Percentiles rank a stretch among this genome's conserved stretches.
phyloP scores from a whole-genome alignment of 1,140 invertebrate genomes.

The Drosophila serrata region DNA sequence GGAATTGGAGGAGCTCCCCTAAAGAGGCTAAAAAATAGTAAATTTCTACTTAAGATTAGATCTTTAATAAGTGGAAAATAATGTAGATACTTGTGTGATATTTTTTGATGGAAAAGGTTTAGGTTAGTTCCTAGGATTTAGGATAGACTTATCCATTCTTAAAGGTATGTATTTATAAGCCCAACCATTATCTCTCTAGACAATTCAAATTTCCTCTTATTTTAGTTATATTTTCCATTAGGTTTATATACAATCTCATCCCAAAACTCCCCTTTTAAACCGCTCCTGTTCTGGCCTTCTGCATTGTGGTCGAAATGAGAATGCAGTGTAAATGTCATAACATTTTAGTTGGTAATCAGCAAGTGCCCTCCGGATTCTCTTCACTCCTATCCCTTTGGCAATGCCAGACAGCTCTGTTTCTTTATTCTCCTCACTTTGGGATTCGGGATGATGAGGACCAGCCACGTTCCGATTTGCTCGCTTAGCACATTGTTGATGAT shows the following conservation, averaged over 20 bases:
- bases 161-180: too few relatives aligned
- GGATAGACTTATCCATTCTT: too few relatives aligned
- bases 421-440: slow-evolving; percentile 9
- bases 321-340: slow-evolving; percentile 77
- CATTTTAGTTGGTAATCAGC: slow-evolving; percentile 72
- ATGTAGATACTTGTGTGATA: too few relatives aligned
- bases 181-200: too few relatives aligned
- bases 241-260: neutral
- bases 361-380: slow-evolving; percentile 2
- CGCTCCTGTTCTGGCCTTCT: slow-evolving; percentile 45
- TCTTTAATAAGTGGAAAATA: too few relatives aligned
- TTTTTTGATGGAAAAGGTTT: too few relatives aligned
- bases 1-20: too few relatives aligned
- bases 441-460: slow-evolving; percentile 1
- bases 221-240: neutral
- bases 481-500: slow-evolving; percentile 79
- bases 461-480: slow-evolving; percentile 53
- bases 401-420: slow-evolving; percentile 24
- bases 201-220: neutral
- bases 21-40: too few relatives aligned
- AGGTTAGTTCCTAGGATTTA: too few relatives aligned
- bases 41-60: too few relatives aligned
- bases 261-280: neutral
- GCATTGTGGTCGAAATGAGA: slow-evolving; percentile 38
- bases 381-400: neutral